A percentile compares a stretch with the other conserved stretches of the same genome.
phyloP scores from a whole-genome alignment of 2,797 vertebrate genomes.

The Staurois parvus region DNA sequence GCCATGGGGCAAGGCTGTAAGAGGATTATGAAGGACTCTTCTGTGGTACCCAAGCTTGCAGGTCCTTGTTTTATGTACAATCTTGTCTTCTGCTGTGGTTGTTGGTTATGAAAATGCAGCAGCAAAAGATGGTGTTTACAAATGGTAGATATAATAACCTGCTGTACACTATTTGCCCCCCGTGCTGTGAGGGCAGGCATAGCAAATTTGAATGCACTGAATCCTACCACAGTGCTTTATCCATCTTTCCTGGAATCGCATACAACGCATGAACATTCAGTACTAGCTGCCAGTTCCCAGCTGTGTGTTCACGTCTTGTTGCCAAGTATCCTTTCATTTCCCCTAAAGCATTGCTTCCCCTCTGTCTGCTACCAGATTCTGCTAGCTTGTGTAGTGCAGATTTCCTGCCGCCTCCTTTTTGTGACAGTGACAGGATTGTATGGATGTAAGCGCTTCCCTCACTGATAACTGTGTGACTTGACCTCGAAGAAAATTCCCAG shows the following conservation, averaged over 20 bases:
- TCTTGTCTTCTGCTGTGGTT: too few species aligned
- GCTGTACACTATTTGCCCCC: background rate
- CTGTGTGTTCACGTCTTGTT: conserved; percentile 44
- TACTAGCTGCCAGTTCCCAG: conserved; percentile 41
- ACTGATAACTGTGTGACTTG: background rate
- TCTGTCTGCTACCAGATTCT: conserved; percentile 28
- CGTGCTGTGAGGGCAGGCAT: background rate
- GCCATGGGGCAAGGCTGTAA: too few species aligned
- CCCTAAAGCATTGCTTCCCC: conserved; percentile 35
- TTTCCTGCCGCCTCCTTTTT: conserved; percentile 28
- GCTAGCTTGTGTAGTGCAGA: conserved; percentile 29
- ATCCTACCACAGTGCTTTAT: background rate
- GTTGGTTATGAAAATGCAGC: too few species aligned
- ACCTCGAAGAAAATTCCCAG: background rate
- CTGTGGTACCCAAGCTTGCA: too few species aligned
- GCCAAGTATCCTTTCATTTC: conserved; percentile 43
- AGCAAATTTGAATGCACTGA: background rate
- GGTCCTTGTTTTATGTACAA: too few species aligned
- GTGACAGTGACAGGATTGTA: conserved; percentile 2
- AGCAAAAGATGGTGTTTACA: too few species aligned
- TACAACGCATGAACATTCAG: conserved; percentile 5
- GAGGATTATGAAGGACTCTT: too few species aligned
- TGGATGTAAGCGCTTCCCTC: conserved; percentile 9
- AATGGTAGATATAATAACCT: background rate
- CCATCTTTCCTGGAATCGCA: conserved; percentile 10